Evolutionary conservation across 2,888 invertebrate genomes (phyloP), one percentile per base, ranked within the genome.

Genomic region (Drosophila prostipennis): DNA sequence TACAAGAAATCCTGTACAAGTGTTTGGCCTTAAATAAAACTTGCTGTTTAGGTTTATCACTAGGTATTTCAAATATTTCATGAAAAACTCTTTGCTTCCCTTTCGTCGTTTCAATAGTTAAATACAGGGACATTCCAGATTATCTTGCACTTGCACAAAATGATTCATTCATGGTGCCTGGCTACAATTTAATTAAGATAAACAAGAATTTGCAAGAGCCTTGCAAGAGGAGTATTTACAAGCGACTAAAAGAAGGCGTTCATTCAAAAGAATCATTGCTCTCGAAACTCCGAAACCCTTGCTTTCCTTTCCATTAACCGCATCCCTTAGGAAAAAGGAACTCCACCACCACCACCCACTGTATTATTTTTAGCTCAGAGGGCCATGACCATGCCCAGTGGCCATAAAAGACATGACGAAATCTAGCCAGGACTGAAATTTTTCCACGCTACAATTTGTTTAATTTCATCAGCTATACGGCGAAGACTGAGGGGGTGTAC

Each of bases 381-480:
- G 36, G 45, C 54, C 64, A 45, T 65, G 64, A 19, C 64, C 69
- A 68, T 26, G 53, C 58, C 53, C 45, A 56, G 32, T 43, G 40
- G 67, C 65, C 19, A 72, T 81, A 72, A 84, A 79, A 64, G 70
- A 37, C 67, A 69, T 87, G 79, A 81, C 72, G 80, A 82, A 55
- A 56, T 52, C 49, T 23, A 34, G 34, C 34, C 45, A 54, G 43
- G 58, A 73, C 69, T 49, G 16, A 76, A 87, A 87, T 82, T 87
- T 81, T 82, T 82, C 78, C 80, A 87, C 78, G 80, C 78, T 75
- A 74, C 63, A 71, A 64, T 82, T 82, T 77, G 60, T 79, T 53
- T 73, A 77, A 82, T 82, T 82, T 77, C 79, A 76, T 87, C 82
- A 79, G 58, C 85, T 67, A 58, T 64, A 68, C 19, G 19, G 19